A percentile compares a stretch with the other conserved stretches of the same genome.
Evolutionary conservation across 2,888 invertebrate genomes (phyloP).

Genomic region (Deroplatys truncata): DNA sequence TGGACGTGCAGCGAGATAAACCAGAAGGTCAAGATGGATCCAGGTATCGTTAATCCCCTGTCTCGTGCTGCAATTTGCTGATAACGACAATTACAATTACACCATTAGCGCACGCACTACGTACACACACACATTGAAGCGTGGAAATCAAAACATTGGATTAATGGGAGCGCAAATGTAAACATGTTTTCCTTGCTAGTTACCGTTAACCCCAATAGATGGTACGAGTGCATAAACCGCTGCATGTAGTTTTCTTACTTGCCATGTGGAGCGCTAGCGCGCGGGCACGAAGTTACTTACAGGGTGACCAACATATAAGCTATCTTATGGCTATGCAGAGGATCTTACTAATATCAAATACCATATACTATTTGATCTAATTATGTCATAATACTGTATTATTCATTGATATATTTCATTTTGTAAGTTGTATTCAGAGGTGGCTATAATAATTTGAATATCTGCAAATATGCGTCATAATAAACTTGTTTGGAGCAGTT

Average conservation of each 20-base stretch:
- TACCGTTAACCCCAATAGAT: neutral
- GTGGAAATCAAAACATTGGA: neutral
- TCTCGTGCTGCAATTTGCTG: neutral
- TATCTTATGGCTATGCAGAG: too few relatives aligned
- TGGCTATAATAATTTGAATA: too few relatives aligned
- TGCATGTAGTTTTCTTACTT: neutral
- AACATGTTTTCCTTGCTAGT: neutral
- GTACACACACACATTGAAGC: neutral
- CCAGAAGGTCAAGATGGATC: neutral
- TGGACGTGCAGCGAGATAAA: neutral
- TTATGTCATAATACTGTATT: too few relatives aligned
- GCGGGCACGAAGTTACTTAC: neutral
- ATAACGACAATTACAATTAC: neutral
- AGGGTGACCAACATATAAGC: too few relatives aligned
- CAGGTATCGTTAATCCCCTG: neutral
- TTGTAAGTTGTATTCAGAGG: too few relatives aligned
- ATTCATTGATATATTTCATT: too few relatives aligned
- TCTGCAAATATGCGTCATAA: too few relatives aligned
- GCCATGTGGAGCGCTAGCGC: neutral
- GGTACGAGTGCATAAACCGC: neutral
- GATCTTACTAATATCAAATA: too few relatives aligned
- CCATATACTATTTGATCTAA: too few relatives aligned
- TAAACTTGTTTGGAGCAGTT: too few relatives aligned
- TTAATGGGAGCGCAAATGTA: neutral
- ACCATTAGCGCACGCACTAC: neutral